A percentile compares a stretch with the other conserved stretches of the same genome.
These are phyloP conservation scores for Malurus leucopterus DNA, from an alignment of 2,797 vertebrate genomes.

Conservation along the genomic window DNA sequence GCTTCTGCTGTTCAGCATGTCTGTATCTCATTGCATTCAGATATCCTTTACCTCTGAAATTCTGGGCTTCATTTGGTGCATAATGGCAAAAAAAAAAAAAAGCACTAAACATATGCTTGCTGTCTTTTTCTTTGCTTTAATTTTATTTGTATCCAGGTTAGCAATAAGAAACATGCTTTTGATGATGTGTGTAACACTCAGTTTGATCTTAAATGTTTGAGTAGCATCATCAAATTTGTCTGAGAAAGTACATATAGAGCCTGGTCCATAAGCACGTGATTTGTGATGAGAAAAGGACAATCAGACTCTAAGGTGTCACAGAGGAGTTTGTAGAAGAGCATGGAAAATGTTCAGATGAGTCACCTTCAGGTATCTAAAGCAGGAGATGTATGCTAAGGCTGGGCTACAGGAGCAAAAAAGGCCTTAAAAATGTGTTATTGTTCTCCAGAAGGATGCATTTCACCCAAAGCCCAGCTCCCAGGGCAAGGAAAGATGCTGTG, in stretches of 20 bases:
- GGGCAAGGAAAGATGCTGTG: slow-evolving; percentile 34
- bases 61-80: background rate
- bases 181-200: background rate
- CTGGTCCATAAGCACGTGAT: background rate
- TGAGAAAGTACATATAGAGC: background rate
- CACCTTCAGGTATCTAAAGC: background rate
- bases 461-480: background rate
- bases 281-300: background rate
- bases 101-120: background rate
- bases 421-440: background rate
- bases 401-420: background rate
- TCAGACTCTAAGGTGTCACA: background rate
- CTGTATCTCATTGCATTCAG: background rate
- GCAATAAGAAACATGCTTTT: background rate
- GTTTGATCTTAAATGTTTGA: background rate
- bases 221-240: background rate
- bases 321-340: background rate
- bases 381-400: background rate
- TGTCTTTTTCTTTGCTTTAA: background rate
- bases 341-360: background rate
- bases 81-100: background rate
- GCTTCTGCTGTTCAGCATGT: background rate
- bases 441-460: background rate
- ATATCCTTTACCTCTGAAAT: background rate
- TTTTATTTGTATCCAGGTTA: background rate